phyloP scores from a whole-genome alignment of 2,113 vertebrate species.

The Willisornis vidua region DNA sequence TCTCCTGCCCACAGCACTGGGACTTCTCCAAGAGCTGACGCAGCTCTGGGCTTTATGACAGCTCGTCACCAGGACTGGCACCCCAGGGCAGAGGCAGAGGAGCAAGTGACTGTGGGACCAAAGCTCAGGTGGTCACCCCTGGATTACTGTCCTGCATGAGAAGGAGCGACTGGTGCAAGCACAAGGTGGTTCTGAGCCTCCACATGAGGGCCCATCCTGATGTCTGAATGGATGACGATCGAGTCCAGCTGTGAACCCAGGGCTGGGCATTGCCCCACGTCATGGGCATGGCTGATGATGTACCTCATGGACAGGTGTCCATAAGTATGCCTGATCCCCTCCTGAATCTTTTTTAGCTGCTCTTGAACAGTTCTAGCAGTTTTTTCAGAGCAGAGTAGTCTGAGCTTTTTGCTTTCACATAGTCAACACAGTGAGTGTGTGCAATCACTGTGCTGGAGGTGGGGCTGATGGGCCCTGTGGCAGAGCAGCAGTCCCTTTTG shows the following conservation, averaged over 20 bases:
- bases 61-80: not conserved
- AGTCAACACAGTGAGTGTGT: rapidly evolving
- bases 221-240: not conserved
- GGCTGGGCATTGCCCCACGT: not conserved
- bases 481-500: not conserved
- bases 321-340: not conserved
- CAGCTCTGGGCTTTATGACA: rapidly evolving
- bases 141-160: not conserved
- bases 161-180: not conserved
- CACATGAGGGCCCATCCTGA: rapidly evolving
- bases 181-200: not conserved
- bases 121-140: not conserved
- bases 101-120: not conserved
- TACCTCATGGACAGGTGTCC: not conserved
- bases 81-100: not conserved
- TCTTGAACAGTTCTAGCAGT: not conserved
- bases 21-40: not conserved
- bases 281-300: not conserved
- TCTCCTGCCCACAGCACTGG: not conserved
- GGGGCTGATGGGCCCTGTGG: rapidly evolving
- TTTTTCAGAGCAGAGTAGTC: not conserved
- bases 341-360: not conserved
- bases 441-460: not conserved
- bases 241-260: not conserved
- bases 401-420: not conserved